Base-by-base conservation (phyloP, 2,888 invertebrate species). In the Cheilosia vulpina region DNA sequence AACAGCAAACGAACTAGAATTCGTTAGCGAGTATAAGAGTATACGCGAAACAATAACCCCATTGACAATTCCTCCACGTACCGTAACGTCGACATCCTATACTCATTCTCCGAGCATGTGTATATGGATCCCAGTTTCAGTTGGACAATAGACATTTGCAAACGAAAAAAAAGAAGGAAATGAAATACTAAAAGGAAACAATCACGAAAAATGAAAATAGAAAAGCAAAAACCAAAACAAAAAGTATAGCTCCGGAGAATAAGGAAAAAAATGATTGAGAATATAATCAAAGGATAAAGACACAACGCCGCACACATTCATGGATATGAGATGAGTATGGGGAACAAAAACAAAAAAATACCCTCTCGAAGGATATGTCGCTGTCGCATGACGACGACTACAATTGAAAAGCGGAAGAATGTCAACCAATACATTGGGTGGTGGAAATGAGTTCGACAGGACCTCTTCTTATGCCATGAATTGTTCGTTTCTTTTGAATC, bases 41-140 rank as follows among this genome's bases (percentile, higher is more conserved):
- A 17, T 15, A 78, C 72, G 80, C 80, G 76, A 85, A 85, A 85
- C 80, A 85, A 85, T 85, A 84, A 80, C 71, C 71, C 85, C 71
- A 80, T 85, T 85, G 85, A 85, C 85, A 85, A 81, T 77, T 81
- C 68, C 53, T 85, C 76, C 72, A 77, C 81, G 76, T 85, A 81
- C 68, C 76, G 81, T 72, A 77, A 65, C 66, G 66, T 66, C 60
- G 71, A 85, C 85, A 80, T 85, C 81, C 85, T 81, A 38, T 13
- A 50, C 55, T 68, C 58, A 57, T 47, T 53, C 53, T 41, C 3
- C 13, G 3, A 31, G 31, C 24, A 24, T 24, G 7, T 2, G 2
- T 31, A 34, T 34, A 15, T n/a, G n/a, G 31, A 41, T 62, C 47
- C 69, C 43, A 31, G 47, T 77, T 76, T 60, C 57, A 17, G 76